A percentile compares a stretch with the other conserved stretches of the same genome.
Evolutionary conservation across 2,797 vertebrate species (phyloP).

Genomic region (Schizopygopsis pylzovi): DNA sequence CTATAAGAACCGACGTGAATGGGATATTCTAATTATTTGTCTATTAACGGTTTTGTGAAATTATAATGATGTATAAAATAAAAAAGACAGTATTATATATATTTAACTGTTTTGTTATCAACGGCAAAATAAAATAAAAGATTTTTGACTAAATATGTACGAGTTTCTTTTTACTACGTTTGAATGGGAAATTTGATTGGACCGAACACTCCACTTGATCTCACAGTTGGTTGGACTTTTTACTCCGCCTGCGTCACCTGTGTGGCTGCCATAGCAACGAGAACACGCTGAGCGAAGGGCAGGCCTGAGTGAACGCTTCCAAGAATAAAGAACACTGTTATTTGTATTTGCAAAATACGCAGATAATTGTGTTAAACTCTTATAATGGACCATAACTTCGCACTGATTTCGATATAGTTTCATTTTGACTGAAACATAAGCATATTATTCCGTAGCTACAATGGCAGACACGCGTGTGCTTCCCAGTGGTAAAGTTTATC

Average conservation of each 20-base stretch:
- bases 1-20: neutral
- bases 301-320: neutral
- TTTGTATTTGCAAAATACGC: too few relatives aligned
- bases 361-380: neutral
- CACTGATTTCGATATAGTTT: neutral
- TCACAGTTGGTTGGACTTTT: neutral
- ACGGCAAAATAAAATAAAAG: neutral
- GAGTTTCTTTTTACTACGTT: too few relatives aligned
- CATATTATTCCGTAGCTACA: neutral
- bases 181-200: neutral
- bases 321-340: neutral
- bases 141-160: neutral
- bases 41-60: neutral
- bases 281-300: neutral
- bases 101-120: neutral
- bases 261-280: slow-evolving; percentile 39
- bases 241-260: neutral
- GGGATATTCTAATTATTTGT: neutral
- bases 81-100: neutral
- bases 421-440: neutral
- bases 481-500: slow-evolving; percentile 71
- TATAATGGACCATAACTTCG: neutral
- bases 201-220: neutral
- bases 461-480: slow-evolving; percentile 63
- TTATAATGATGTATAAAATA: neutral